Base-by-base conservation (phyloP, 1,140 invertebrate species). In the Lepidurus arcticus region DNA sequence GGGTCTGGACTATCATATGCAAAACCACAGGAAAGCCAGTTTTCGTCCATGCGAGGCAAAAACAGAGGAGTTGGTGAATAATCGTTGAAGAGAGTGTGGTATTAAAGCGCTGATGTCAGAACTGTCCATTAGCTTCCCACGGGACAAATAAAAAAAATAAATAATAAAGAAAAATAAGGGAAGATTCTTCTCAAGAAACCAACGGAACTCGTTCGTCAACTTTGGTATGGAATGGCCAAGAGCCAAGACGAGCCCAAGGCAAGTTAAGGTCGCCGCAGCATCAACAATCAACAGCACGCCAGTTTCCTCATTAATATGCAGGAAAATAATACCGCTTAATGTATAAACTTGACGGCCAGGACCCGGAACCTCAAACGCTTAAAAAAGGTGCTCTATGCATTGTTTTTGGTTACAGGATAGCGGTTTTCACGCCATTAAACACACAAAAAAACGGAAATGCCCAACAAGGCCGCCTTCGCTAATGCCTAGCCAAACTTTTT, bases 91-190 rank as follows among this genome's bases (percentile, higher is more conserved):
- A 21, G 6, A 21, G 53, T n/a, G 53, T 65, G 53, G 53, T 34
- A 34, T 16, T 65, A 65, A 65, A 65, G 53, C 21, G 53, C 53
- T 65, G 53, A 65, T 65, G 53, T 65, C 53, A 65, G 53, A 65
- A 65, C 21, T 13, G 21, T 21, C 53, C 53, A 65, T 5, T n/a
- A 65, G 21, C 53, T 65, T 13, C 16, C 13, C 53, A 16, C 16
- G 53, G 53, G n/a, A 21, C 8, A 6, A 16, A n/a, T 11, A 11
- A 65, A 65, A 65, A 65, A 16, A 65, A 16, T 7, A 65, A 65
- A 53, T 24, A 65, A 16, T n/a, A 65, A 65, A 65, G 34, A 34
- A 34, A 34, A 34, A 34, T 34, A 34, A 34, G 34, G 0, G 34
- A 34, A 34, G 53, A 65, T 65, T 13, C 53, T 65, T 65, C 13